Conservation (phyloP, 2,113 vertebrate species). For the Hemibagrus wyckioides region DNA sequence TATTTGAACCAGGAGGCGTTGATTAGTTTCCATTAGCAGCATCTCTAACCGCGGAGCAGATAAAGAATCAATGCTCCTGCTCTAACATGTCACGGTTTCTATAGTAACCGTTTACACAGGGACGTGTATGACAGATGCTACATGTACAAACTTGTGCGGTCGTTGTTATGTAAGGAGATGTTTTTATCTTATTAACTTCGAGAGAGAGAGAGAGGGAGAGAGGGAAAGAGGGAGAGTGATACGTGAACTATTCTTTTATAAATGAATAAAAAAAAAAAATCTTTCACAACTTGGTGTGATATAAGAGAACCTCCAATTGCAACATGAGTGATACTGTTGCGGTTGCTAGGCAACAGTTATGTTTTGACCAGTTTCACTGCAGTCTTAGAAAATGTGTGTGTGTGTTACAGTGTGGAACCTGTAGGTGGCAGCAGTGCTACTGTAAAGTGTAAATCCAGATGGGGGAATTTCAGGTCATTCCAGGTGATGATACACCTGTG, state of each 20-base stretch:
- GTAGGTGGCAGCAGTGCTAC: conserved; percentile 26
- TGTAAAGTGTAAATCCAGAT: neutral
- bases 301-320: neutral
- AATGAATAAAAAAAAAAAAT: neutral
- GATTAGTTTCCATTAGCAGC: neutral
- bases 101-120: neutral
- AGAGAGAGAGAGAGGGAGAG: neutral
- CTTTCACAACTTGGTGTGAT: too few species aligned
- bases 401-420: neutral
- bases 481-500: neutral
- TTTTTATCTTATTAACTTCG: neutral
- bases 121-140: neutral
- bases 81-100: neutral
- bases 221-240: too few species aligned
- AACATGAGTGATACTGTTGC: neutral
- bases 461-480: conserved; percentile 1
- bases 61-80: neutral
- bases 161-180: neutral
- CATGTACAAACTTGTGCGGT: neutral
- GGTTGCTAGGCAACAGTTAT: neutral
- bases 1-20: neutral
- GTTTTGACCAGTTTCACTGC: neutral
- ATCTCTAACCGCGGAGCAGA: neutral
- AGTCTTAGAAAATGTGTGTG: neutral
- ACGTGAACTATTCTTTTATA: neutral